Evolutionary conservation across 1,140 invertebrate genomes (phyloP).

Genomic region (Brachionus koreanus): DNA sequence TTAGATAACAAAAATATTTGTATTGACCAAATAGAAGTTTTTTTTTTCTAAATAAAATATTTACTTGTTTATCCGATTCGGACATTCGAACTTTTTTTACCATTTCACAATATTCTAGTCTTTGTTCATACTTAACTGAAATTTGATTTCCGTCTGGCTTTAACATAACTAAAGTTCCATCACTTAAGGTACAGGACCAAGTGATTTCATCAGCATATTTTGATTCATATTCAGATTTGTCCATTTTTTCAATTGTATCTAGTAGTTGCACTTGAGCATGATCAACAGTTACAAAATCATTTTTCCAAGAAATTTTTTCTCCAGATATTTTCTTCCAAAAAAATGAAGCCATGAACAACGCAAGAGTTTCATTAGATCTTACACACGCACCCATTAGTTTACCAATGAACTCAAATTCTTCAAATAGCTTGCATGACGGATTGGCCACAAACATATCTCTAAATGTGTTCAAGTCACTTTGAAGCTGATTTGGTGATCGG

Average conservation of each 20-base stretch:
- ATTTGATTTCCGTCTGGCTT: slow-evolving; percentile 49
- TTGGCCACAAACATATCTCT: slow-evolving; percentile 57
- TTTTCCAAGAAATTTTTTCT: slow-evolving; percentile 52
- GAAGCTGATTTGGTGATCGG: slow-evolving; percentile 55
- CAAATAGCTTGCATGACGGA: slow-evolving; percentile 52
- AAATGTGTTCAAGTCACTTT: slow-evolving; percentile 55
- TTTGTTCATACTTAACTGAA: slow-evolving; percentile 49
- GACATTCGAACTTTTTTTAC: slow-evolving; percentile 52
- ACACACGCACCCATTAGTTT: slow-evolving; percentile 58
- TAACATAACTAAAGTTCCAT: slow-evolving; percentile 50
- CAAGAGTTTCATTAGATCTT: slow-evolving; percentile 53
- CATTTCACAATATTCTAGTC: slow-evolving; percentile 51
- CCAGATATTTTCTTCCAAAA: slow-evolving; percentile 57
- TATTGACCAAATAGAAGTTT: too few relatives aligned
- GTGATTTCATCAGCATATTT: slow-evolving; percentile 48
- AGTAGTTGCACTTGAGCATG: slow-evolving; percentile 53
- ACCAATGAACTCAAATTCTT: slow-evolving; percentile 57
- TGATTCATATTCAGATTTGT: slow-evolving; percentile 49
- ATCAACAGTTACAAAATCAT: slow-evolving; percentile 56
- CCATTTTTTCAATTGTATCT: slow-evolving; percentile 52
- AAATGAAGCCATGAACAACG: slow-evolving; percentile 54
- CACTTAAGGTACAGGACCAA: slow-evolving; percentile 54
- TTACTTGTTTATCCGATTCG: slow-evolving; percentile 55
- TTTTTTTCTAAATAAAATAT: neutral
- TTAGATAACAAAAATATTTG: too few relatives aligned